Conservation (phyloP, 2,888 invertebrate species). For the Andrena flavipes region DNA sequence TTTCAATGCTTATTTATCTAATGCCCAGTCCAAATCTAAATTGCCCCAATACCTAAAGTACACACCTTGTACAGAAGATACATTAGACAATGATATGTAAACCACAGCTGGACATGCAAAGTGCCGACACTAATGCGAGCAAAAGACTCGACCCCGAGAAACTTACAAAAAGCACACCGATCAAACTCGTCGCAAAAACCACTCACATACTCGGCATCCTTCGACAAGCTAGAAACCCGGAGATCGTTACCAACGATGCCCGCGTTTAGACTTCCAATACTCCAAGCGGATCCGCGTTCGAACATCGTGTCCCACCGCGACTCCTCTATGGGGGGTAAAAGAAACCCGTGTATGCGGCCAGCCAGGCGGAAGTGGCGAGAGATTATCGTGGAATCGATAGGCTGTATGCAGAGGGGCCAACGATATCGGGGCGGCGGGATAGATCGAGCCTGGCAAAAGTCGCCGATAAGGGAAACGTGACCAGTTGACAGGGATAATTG, state of each 20-base stretch:
- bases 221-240: background rate
- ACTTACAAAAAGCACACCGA: too few species aligned
- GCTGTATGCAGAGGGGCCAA: conserved; percentile 8
- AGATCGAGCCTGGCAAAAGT: conserved; percentile 51
- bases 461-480: conserved; percentile 65
- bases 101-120: too few species aligned
- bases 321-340: background rate
- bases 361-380: conserved; percentile 51
- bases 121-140: too few species aligned
- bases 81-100: too few species aligned
- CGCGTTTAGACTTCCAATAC: background rate
- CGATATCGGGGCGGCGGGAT: conserved; percentile 43
- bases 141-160: too few species aligned
- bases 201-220: background rate
- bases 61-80: too few species aligned
- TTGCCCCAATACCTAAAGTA: too few species aligned
- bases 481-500: conserved; percentile 67
- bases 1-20: too few species aligned
- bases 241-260: too few species aligned
- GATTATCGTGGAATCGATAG: conserved; percentile 59
- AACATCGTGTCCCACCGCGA: conserved; percentile 7
- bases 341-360: conserved; percentile 17
- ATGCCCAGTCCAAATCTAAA: too few species aligned
- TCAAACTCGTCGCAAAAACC: too few species aligned
- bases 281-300: background rate